Evolutionary conservation across 64 coral and sea anemone genomes (phyloP).

Genomic region (Acropora yongei): DNA sequence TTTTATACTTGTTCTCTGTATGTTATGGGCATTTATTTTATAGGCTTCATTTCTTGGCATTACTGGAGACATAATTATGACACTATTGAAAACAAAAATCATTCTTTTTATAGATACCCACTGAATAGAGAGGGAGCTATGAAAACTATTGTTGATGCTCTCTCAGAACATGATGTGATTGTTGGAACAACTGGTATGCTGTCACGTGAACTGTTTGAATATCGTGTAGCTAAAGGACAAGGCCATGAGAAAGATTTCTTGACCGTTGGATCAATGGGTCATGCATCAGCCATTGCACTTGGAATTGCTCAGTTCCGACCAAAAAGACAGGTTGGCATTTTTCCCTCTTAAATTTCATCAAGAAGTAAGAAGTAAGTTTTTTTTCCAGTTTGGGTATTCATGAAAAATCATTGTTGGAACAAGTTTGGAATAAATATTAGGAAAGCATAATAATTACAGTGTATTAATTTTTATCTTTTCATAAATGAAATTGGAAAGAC

Average conservation of each 20-base stretch:
- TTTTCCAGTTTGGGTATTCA: not conserved
- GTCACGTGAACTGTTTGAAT: slow-evolving; percentile 96
- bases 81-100: too few relatives aligned
- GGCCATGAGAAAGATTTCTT: slow-evolving; percentile 98
- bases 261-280: slow-evolving; percentile 94
- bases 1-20: too few relatives aligned
- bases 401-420: too few relatives aligned
- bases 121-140: slow-evolving; percentile 88
- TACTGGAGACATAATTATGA: too few relatives aligned
- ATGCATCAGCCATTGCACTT: slow-evolving; percentile 93
- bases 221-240: slow-evolving; percentile 85
- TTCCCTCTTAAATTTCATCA: not conserved
- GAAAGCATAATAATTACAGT: too few relatives aligned
- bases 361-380: too few relatives aligned
- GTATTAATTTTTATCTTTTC: too few relatives aligned
- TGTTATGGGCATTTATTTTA: too few relatives aligned
- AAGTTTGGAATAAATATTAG: too few relatives aligned
- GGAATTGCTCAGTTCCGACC: slow-evolving; percentile 89
- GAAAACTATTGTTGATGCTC: slow-evolving; percentile 82
- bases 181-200: slow-evolving; percentile 98
- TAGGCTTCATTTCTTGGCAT: too few relatives aligned
- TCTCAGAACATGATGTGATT: slow-evolving; percentile 89
- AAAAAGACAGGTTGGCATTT: slow-evolving; percentile 80
- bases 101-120: slow-evolving; percentile 47
- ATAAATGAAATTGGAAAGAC: too few relatives aligned